Evolutionary conservation across 2,888 invertebrate species (phyloP).

Genomic region (Tridacna gigas): DNA sequence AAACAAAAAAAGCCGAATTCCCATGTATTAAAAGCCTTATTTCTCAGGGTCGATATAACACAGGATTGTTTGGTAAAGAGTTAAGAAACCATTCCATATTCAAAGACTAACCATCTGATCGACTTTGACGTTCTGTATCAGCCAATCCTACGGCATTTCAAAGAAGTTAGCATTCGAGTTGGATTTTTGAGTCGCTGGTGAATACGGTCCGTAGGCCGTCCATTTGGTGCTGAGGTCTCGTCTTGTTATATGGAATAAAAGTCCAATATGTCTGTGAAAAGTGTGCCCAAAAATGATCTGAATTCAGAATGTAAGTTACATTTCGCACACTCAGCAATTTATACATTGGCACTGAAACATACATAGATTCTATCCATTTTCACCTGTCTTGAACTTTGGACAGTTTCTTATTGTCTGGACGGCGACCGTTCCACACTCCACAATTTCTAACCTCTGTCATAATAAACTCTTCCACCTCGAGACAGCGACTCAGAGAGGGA

Average conservation of each 20-base stretch:
- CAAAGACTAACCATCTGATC: too few species aligned
- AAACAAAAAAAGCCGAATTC: too few species aligned
- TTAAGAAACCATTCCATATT: too few species aligned
- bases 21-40: too few species aligned
- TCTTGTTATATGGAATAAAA: neutral
- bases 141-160: too few species aligned
- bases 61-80: too few species aligned
- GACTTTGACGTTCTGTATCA: too few species aligned
- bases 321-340: neutral
- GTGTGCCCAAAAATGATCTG: neutral
- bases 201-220: too few species aligned
- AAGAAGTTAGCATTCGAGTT: too few species aligned
- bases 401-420: slow-evolving; percentile 76
- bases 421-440: slow-evolving; percentile 79
- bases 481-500: slow-evolving; percentile 73
- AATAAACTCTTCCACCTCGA: slow-evolving; percentile 82
- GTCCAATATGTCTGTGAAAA: neutral
- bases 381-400: slow-evolving; percentile 75
- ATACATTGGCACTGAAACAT: neutral
- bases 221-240: too few species aligned
- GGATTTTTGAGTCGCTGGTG: too few species aligned
- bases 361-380: slow-evolving; percentile 5
- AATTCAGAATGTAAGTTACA: neutral
- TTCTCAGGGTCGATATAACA: too few species aligned
- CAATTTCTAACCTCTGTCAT: slow-evolving; percentile 78